Evolutionary conservation across 2,797 vertebrate species (phyloP).

Genomic region (Bufotes viridis): DNA sequence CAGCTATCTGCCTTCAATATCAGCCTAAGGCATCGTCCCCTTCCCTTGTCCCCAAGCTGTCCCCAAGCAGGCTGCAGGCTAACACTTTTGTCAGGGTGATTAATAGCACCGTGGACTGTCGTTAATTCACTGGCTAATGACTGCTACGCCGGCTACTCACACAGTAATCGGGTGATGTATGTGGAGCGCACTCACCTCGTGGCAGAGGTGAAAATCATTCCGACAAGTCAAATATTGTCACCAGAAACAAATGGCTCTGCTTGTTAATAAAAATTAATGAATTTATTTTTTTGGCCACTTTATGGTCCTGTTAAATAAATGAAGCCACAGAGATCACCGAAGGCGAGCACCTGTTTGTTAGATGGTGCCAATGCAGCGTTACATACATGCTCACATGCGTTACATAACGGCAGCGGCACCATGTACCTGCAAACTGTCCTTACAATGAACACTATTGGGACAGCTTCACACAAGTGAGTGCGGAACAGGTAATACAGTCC

Average conservation of each 20-base stretch:
- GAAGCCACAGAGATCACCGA: conserved; percentile 75
- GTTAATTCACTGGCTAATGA: conserved; percentile 99
- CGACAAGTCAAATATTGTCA: conserved; percentile 92
- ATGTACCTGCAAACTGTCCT: background rate
- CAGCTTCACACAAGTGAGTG: too few species aligned
- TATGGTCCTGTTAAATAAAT: conserved; percentile 80
- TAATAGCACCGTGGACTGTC: conserved; percentile 92
- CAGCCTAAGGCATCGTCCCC: conserved; percentile 66
- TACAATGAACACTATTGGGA: background rate
- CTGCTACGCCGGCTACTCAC: conserved; percentile 83
- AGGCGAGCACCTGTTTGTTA: conserved; percentile 72
- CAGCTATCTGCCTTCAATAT: conserved; percentile 32
- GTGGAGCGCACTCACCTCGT: conserved; percentile 85
- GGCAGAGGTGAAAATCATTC: conserved; percentile 99
- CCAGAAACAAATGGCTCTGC: conserved; percentile 84
- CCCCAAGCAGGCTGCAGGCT: conserved; percentile 84
- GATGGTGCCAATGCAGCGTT: conserved; percentile 70
- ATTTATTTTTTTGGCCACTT: conserved; percentile 75
- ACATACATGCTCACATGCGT: conserved; percentile 18
- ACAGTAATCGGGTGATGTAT: conserved; percentile 97
- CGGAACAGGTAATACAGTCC: too few species aligned
- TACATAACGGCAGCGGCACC: background rate
- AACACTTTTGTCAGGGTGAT: conserved; percentile 99
- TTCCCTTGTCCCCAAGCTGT: conserved; percentile 76
- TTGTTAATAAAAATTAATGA: conserved; percentile 97